Percentiles rank a stretch among this genome's conserved stretches.
phyloP scores from a whole-genome alignment of 2,113 vertebrate species.

The Nettapus auritus region DNA sequence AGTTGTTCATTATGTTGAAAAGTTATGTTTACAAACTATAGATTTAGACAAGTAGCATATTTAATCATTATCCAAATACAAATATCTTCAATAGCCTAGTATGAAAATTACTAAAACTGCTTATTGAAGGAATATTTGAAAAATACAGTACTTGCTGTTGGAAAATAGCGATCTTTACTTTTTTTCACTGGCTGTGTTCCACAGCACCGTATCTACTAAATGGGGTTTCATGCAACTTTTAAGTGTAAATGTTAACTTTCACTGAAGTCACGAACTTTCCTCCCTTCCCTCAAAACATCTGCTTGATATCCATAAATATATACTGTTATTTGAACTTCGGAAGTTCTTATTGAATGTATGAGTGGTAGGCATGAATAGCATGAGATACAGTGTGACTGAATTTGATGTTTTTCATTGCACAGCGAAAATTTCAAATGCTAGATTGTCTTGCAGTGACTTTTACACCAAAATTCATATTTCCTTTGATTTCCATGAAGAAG shows the following conservation, averaged over 20 bases:
- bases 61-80: neutral
- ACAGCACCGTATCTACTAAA: neutral
- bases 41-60: neutral
- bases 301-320: neutral
- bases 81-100: neutral
- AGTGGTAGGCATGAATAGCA: neutral
- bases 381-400: rapidly evolving
- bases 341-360: neutral
- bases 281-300: neutral
- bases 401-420: neutral
- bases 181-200: neutral
- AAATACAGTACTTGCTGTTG: neutral
- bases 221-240: constrained; percentile 26
- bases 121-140: neutral
- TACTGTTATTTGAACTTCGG: neutral
- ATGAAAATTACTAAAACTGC: neutral
- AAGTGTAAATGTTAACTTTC: constrained; percentile 18
- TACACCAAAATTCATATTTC: neutral
- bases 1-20: neutral
- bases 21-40: neutral
- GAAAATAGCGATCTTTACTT: neutral
- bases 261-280: constrained; percentile 2
- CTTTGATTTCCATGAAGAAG: neutral
- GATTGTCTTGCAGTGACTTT: neutral
- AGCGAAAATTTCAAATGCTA: neutral